Percentiles rank a stretch among this genome's conserved stretches.
Evolutionary conservation across 2,797 vertebrate species (phyloP).

Genomic region (Sebastes hopkinsi): DNA sequence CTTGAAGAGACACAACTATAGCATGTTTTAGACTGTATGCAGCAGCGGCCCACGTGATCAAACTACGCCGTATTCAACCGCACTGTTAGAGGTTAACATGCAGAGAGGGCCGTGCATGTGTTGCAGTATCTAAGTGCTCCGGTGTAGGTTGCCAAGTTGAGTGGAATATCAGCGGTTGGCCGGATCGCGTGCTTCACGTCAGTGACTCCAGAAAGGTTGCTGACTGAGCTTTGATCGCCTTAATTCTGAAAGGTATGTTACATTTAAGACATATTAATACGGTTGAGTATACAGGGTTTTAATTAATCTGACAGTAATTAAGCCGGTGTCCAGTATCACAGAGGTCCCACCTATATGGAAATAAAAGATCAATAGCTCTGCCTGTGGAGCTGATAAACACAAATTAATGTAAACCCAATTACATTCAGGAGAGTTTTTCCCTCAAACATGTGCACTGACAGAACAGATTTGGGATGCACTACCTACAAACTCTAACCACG

Average conservation of each 20-base stretch:
- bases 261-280: neutral
- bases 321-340: too few species aligned
- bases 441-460: neutral
- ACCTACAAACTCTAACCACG: neutral
- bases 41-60: constrained; percentile 6
- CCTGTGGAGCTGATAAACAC: neutral
- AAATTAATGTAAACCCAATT: neutral
- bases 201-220: neutral
- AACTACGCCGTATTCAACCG: neutral
- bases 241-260: neutral
- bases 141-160: neutral
- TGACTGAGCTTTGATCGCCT: neutral
- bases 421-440: neutral
- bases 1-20: constrained; percentile 7
- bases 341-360: neutral
- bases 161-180: constrained; percentile 14
- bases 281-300: neutral
- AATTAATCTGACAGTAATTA: neutral
- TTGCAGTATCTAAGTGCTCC: neutral
- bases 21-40: constrained; percentile 11
- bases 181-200: constrained; percentile 12
- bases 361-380: neutral
- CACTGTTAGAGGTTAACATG: constrained; percentile 8
- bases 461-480: neutral
- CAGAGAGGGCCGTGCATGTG: neutral